A percentile compares a stretch with the other conserved stretches of the same genome.
phyloP scores from a whole-genome alignment of 2,113 vertebrate genomes.

The Salvator merianae region DNA sequence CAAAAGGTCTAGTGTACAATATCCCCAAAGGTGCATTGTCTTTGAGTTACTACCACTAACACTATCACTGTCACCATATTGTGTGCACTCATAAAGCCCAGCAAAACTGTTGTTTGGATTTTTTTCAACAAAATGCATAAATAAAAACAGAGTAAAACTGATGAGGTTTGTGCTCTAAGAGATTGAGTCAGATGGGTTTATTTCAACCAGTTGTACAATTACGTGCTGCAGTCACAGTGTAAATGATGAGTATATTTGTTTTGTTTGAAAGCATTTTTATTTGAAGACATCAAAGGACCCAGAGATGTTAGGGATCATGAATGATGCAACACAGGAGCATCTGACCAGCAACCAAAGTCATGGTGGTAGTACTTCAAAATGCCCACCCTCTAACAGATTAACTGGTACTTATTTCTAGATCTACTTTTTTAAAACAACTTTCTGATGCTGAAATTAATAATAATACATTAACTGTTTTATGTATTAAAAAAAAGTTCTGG shows the following conservation, averaged over 20 bases:
- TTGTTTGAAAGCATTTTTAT: not conserved
- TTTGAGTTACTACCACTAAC: not conserved
- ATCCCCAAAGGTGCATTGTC: not conserved
- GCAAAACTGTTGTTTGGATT: not conserved
- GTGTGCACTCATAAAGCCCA: not conserved
- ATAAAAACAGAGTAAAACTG: not conserved
- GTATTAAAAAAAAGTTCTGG: not conserved
- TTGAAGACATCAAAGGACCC: constrained; percentile 11
- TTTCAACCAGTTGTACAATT: not conserved
- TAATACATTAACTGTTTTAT: not conserved
- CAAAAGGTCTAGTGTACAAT: not conserved
- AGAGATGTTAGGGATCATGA: not conserved
- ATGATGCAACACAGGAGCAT: not conserved
- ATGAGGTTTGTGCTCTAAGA: not conserved
- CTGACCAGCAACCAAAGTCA: not conserved
- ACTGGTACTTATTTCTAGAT: not conserved
- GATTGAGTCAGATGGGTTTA: not conserved
- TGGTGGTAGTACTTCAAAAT: not conserved
- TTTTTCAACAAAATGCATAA: not conserved
- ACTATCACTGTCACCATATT: too few species aligned
- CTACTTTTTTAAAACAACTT: not conserved
- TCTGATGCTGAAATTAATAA: constrained; percentile 14
- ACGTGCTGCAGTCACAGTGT: not conserved
- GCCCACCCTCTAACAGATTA: not conserved
- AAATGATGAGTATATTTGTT: not conserved